A percentile compares a stretch with the other conserved stretches of the same genome.
Evolutionary conservation across 2,113 vertebrate genomes (phyloP).

Genomic region (Mixornis gularis): DNA sequence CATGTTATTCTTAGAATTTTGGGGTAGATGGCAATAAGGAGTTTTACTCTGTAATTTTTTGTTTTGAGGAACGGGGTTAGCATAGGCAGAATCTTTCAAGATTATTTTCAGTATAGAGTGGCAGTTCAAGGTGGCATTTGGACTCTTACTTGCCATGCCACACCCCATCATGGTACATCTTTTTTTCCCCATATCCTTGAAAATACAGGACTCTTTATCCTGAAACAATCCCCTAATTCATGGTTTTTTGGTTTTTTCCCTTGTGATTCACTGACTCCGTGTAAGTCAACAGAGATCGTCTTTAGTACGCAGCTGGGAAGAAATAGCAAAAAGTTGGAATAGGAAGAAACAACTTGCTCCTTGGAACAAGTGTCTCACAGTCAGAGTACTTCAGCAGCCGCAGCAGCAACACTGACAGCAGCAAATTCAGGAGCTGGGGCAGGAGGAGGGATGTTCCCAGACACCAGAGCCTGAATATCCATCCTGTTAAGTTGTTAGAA

Average conservation of each 20-base stretch:
- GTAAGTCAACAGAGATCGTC: background rate
- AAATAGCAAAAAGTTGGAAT: background rate
- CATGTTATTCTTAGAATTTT: background rate
- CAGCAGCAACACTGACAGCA: background rate
- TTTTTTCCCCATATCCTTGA: background rate
- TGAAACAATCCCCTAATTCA: background rate
- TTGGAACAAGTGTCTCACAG: background rate
- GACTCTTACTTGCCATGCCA: background rate
- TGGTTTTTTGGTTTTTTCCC: background rate
- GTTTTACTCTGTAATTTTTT: background rate
- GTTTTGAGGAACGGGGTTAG: background rate
- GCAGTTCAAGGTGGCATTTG: background rate
- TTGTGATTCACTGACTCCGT: background rate
- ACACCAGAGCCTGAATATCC: slow-evolving; percentile 13
- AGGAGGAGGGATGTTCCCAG: slow-evolving; percentile 6
- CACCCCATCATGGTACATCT: background rate
- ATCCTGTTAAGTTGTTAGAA: background rate
- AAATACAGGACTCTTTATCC: background rate
- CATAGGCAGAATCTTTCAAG: background rate
- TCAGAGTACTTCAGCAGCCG: background rate
- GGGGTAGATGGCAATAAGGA: background rate
- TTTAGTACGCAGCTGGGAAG: background rate
- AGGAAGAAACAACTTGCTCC: background rate
- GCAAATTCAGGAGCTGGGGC: background rate
- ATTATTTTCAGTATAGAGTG: background rate